A percentile compares a stretch with the other conserved stretches of the same genome.
These are phyloP conservation scores for Guaruba guarouba DNA, from an alignment of 2,113 vertebrate species.

Conservation along the genomic window DNA sequence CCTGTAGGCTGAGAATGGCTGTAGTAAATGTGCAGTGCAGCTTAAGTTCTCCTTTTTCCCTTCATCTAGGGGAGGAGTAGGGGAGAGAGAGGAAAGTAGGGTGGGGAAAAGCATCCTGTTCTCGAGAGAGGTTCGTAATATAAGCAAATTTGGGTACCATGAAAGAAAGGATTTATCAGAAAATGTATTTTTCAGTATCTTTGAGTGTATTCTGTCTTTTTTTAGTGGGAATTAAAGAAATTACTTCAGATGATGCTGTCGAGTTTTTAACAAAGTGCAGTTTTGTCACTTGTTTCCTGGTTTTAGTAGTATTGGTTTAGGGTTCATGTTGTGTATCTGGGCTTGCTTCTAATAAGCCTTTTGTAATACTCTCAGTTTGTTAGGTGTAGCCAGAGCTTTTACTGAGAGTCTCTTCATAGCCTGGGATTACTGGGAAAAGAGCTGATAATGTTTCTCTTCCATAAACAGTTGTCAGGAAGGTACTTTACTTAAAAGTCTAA, in stretches of 20 bases:
- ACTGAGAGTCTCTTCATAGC: not conserved
- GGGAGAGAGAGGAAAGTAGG: not conserved
- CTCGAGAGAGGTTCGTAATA: not conserved
- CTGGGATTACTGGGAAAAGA: not conserved
- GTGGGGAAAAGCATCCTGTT: not conserved
- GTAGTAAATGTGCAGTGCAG: not conserved
- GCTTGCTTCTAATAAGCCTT: not conserved
- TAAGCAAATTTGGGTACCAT: not conserved
- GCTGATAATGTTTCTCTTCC: not conserved
- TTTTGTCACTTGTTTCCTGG: not conserved
- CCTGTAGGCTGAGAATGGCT: slow-evolving; percentile 20
- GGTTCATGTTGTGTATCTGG: not conserved
- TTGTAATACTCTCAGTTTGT: not conserved
- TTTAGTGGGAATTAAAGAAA: not conserved
- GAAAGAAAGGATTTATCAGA: not conserved
- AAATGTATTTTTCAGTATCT: not conserved
- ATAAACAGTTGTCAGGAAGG: not conserved
- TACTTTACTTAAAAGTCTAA: not conserved
- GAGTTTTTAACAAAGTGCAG: not conserved
- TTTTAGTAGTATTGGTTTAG: not conserved
- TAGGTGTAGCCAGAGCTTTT: not conserved
- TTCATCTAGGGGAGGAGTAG: not conserved
- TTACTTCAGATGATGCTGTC: not conserved
- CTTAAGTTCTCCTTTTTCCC: not conserved
- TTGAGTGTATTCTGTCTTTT: not conserved